Conservation (phyloP, 2,797 vertebrate genomes). For the Streptopelia turtur region DNA sequence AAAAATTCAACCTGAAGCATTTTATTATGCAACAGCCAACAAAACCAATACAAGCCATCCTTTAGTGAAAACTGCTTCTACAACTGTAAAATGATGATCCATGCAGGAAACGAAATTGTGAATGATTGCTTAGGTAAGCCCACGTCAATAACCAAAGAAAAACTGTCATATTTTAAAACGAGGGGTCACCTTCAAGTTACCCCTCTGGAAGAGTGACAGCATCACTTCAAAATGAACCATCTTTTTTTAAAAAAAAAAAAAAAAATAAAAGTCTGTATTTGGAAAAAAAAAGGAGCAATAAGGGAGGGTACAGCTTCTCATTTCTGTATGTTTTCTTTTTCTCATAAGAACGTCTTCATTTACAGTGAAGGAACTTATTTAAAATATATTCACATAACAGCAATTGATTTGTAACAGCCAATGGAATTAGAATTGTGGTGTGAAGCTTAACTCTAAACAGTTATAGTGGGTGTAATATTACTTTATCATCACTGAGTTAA, state of each 20-base stretch:
- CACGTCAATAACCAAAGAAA: neutral
- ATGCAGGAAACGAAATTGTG: neutral
- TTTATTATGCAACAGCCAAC: neutral
- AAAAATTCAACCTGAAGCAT: neutral
- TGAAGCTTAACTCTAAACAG: neutral
- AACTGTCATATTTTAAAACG: neutral
- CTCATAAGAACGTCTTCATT: neutral
- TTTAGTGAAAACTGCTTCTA: neutral
- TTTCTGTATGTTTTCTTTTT: neutral
- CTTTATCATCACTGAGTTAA: neutral
- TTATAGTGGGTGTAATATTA: neutral
- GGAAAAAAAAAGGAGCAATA: neutral
- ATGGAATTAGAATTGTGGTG: neutral
- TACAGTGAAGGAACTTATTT: neutral
- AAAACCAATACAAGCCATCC: neutral
- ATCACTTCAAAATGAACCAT: neutral
- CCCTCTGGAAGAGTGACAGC: neutral
- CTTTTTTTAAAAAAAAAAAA: neutral
- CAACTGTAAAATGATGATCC: neutral
- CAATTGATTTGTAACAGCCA: neutral
- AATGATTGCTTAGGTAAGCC: neutral
- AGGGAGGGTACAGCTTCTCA: neutral
- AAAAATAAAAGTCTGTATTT: neutral
- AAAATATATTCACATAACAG: neutral
- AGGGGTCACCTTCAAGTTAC: neutral